phyloP scores from a whole-genome alignment of 2,888 invertebrate species.

The Pyrrhia umbra region DNA sequence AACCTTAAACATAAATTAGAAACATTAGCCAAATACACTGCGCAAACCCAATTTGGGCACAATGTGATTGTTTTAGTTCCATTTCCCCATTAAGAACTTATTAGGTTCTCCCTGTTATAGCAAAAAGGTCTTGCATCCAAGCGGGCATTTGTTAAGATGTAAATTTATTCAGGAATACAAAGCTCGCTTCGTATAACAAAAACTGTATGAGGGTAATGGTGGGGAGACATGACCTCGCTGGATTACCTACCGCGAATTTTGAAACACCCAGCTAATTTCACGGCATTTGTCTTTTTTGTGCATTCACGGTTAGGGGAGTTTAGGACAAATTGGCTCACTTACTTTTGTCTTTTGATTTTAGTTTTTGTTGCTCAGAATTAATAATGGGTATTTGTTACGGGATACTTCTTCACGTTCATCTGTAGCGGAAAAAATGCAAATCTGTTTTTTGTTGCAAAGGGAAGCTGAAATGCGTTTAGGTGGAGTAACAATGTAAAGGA shows the following conservation, averaged over 20 bases:
- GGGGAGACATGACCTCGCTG: constrained; percentile 74
- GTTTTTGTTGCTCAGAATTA: constrained; percentile 53
- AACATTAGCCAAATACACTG: constrained; percentile 56
- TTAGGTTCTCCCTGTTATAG: constrained; percentile 71
- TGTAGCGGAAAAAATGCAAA: constrained; percentile 45
- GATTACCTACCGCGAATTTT: constrained; percentile 77
- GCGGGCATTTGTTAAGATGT: constrained; percentile 83
- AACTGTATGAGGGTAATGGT: constrained; percentile 80
- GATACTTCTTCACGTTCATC: constrained; percentile 28
- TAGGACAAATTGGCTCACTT: constrained; percentile 59
- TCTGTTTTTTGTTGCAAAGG: constrained; percentile 36
- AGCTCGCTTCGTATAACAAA: constrained; percentile 77
- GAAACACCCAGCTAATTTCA: constrained; percentile 73
- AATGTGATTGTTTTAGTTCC: constrained; percentile 74
- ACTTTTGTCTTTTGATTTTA: constrained; percentile 59
- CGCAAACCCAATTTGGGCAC: constrained; percentile 58
- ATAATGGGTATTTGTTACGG: constrained; percentile 42
- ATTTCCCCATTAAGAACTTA: constrained; percentile 80
- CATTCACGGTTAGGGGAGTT: constrained; percentile 63
- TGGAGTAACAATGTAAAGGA: constrained; percentile 24
- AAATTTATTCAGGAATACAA: constrained; percentile 86
- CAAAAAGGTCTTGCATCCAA: constrained; percentile 80
- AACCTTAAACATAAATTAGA: constrained; percentile 38
- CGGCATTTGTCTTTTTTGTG: constrained; percentile 74
- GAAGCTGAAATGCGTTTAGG: constrained; percentile 40